Conservation (phyloP, 2,113 vertebrate species). For the Centropristis striata region DNA sequence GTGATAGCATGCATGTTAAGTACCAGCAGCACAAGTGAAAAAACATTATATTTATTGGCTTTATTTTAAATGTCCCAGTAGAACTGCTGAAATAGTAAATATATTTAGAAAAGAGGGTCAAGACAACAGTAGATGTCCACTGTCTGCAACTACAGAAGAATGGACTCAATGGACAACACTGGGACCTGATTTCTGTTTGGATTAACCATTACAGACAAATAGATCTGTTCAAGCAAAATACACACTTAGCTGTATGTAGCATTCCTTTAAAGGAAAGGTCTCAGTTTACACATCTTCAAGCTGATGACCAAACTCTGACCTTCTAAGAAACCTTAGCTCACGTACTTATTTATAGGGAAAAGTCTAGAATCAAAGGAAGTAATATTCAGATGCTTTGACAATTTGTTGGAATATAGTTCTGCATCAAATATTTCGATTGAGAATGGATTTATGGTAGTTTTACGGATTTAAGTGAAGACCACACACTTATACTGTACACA, state of each 20-base stretch:
- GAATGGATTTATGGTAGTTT: no score
- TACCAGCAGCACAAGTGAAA: background rate
- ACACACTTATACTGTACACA: background rate
- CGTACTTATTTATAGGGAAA: background rate
- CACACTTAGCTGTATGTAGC: background rate
- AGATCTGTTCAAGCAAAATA: background rate
- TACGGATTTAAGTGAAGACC: background rate
- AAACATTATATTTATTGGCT: background rate
- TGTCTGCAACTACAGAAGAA: background rate
- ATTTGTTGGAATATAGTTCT: background rate
- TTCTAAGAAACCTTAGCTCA: background rate
- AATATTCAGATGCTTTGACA: background rate
- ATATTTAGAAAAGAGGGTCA: background rate
- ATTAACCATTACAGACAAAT: background rate
- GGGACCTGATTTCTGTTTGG: background rate
- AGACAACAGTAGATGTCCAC: background rate
- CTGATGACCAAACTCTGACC: background rate
- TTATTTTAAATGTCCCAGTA: slow-evolving; percentile 3
- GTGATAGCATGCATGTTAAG: background rate
- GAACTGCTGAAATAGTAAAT: background rate
- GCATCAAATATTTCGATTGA: background rate
- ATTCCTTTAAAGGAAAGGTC: background rate
- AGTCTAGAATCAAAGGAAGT: background rate
- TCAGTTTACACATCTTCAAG: background rate
- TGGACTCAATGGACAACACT: background rate